phyloP scores from a whole-genome alignment of 2,888 invertebrate species.

The Heliothis peltigera region DNA sequence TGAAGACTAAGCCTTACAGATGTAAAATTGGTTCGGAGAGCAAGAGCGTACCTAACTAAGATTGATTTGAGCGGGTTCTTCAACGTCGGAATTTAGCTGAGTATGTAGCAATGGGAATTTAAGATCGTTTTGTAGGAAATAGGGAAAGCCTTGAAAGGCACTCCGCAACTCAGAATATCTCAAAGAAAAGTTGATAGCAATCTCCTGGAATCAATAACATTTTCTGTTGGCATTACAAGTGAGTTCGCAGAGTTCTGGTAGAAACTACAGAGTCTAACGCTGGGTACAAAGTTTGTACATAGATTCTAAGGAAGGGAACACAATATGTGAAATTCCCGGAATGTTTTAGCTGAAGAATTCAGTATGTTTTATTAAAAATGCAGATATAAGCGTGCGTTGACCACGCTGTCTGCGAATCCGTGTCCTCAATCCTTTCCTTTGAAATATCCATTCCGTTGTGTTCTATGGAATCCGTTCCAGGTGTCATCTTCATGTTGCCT shows the following conservation, averaged over 20 bases:
- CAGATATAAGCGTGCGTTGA: background rate
- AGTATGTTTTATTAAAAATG: slow-evolving; percentile 2
- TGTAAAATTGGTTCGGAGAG: slow-evolving; percentile 48
- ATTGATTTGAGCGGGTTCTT: slow-evolving; percentile 34
- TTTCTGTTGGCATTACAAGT: background rate
- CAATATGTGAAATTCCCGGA: background rate
- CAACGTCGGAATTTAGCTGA: slow-evolving; percentile 17
- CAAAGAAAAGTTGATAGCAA: background rate
- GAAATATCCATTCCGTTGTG: slow-evolving; percentile 2
- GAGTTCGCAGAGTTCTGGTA: background rate
- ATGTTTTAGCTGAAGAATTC: background rate
- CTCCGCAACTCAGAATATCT: background rate
- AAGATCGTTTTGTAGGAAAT: background rate
- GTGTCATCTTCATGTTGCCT: background rate
- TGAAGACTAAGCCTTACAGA: slow-evolving; percentile 46
- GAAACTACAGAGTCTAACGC: background rate
- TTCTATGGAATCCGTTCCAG: background rate
- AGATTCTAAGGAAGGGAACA: background rate
- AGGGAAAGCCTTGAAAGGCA: background rate
- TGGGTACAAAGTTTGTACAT: background rate
- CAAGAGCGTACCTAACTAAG: slow-evolving; percentile 37
- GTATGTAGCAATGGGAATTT: background rate
- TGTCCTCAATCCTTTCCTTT: slow-evolving; percentile 1
- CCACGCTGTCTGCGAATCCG: background rate
- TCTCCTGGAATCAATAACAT: background rate